phyloP scores from a whole-genome alignment of 2,797 vertebrate species.

The Lithobates sylvaticus region DNA sequence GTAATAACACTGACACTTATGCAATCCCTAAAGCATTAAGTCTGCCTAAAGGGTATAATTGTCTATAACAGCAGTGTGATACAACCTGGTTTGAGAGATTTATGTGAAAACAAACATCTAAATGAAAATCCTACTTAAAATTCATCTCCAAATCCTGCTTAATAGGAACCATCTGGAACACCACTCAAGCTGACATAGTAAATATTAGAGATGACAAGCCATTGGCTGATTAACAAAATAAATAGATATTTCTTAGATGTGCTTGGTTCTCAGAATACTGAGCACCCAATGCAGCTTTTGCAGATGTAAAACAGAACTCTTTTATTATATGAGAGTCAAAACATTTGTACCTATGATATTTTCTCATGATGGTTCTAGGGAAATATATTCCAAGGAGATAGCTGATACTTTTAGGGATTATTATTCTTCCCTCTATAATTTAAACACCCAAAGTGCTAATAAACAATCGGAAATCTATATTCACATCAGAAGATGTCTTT shows the following conservation, averaged over 20 bases:
- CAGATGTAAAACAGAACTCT: too few relatives aligned
- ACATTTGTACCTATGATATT: too few relatives aligned
- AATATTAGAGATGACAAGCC: conserved; percentile 17
- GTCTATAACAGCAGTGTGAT: conserved; percentile 3
- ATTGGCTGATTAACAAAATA: conserved; percentile 22
- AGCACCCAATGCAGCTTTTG: too few relatives aligned
- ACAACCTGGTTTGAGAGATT: conserved; percentile 10
- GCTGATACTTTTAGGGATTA: too few relatives aligned
- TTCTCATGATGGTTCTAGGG: too few relatives aligned
- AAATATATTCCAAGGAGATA: too few relatives aligned
- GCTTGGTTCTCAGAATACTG: too few relatives aligned
- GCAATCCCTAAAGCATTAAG: not conserved
- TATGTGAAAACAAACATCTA: not conserved
- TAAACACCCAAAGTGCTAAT: too few relatives aligned
- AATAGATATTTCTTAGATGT: conserved; percentile 6
- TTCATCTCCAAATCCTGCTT: conserved; percentile 23
- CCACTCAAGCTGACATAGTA: conserved; percentile 11
- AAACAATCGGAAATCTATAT: too few relatives aligned
- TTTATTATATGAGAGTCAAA: too few relatives aligned
- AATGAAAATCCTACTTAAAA: conserved; percentile 34
- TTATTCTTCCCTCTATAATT: too few relatives aligned
- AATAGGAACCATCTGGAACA: conserved; percentile 40
- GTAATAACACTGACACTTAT: not conserved
- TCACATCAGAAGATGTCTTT: too few relatives aligned
- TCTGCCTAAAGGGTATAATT: conserved; percentile 2